Conservation (phyloP, 2,888 invertebrate genomes). For the Piscicola geometra region DNA sequence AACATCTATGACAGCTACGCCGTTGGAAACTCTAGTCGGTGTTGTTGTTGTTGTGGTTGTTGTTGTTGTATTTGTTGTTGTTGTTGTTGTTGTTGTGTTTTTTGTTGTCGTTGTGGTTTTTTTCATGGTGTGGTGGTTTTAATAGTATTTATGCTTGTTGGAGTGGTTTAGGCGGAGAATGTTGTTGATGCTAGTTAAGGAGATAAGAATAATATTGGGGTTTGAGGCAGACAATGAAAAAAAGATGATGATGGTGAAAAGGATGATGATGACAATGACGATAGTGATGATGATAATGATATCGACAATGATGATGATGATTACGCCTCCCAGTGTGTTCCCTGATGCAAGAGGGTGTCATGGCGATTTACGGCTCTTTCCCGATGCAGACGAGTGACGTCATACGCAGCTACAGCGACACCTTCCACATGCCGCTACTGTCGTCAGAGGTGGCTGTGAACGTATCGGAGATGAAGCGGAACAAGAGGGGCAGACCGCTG, state of each 20-base stretch:
- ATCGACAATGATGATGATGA: too few species aligned
- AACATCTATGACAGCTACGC: constrained; percentile 35
- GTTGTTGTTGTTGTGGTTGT: neutral
- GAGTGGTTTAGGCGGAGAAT: neutral
- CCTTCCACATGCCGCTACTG: constrained; percentile 51
- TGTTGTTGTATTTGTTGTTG: neutral
- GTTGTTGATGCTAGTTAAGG: constrained; percentile 20
- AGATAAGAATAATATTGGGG: constrained; percentile 19
- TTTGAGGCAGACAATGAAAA: too few species aligned
- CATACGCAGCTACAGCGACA: constrained; percentile 50
- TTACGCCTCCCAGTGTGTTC: constrained; percentile 47
- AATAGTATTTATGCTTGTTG: too few species aligned
- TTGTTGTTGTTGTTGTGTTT: constrained; percentile 12
- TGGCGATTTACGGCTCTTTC: constrained; percentile 48
- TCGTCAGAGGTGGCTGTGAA: constrained; percentile 48
- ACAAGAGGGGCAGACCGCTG: constrained; percentile 35
- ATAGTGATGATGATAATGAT: neutral
- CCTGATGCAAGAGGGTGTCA: constrained; percentile 47
- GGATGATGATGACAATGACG: neutral
- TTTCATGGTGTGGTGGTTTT: too few species aligned
- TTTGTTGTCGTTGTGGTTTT: too few species aligned
- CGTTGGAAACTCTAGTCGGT: constrained; percentile 29
- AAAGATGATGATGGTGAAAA: neutral
- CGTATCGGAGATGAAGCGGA: constrained; percentile 27
- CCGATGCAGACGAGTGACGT: constrained; percentile 48